Conservation (phyloP, 2,113 vertebrate species). For the Alexandromys fortis region DNA sequence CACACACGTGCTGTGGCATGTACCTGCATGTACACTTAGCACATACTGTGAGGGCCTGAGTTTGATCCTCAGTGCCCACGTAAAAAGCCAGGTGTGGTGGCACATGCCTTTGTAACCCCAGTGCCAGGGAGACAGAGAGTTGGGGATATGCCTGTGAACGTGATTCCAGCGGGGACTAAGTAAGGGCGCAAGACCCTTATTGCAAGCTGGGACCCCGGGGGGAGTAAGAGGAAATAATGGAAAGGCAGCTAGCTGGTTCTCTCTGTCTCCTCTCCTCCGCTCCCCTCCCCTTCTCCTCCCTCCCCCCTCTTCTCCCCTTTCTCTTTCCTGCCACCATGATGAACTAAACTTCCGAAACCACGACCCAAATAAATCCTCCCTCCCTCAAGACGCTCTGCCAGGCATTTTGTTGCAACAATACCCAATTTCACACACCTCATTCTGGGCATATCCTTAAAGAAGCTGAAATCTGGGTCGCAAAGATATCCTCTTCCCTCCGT, state of each 20-base stretch:
- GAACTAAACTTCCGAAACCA: neutral
- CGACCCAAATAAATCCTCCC: neutral
- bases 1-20: no score
- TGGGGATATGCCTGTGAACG: rapidly evolving
- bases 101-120: neutral
- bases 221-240: neutral
- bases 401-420: neutral
- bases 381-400: neutral
- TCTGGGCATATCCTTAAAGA: neutral
- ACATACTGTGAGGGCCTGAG: neutral
- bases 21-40: neutral
- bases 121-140: neutral
- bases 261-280: rapidly evolving
- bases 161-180: neutral
- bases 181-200: neutral
- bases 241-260: neutral
- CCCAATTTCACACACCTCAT: neutral
- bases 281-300: neutral
- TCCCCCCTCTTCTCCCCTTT: neutral
- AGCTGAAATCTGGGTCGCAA: neutral
- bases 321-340: neutral
- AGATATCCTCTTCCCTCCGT: neutral
- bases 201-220: no score
- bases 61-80: neutral
- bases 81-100: neutral